Evolutionary conservation across 2,797 vertebrate genomes (phyloP).

Genomic region (Lepilemur septentrionalis): DNA sequence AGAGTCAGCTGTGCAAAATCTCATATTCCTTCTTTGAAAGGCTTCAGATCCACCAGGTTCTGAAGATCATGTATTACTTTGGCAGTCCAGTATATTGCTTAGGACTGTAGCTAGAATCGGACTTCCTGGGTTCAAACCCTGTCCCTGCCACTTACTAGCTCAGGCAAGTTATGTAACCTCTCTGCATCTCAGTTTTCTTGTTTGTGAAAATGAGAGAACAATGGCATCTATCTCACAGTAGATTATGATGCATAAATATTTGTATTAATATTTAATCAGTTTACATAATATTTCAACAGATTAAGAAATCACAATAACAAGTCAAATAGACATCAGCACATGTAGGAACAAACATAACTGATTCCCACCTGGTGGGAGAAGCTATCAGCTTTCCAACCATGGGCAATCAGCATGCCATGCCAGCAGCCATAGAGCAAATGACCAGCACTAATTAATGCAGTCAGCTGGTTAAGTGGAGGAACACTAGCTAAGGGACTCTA

Average conservation of each 20-base stretch:
- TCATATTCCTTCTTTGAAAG: neutral
- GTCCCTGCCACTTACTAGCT: neutral
- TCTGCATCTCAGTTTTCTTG: neutral
- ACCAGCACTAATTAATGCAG: neutral
- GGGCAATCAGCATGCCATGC: neutral
- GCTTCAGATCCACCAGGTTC: neutral
- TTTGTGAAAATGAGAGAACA: neutral
- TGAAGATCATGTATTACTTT: neutral
- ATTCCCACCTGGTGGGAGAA: neutral
- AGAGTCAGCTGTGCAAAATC: neutral
- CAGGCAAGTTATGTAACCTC: neutral
- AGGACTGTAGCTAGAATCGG: neutral
- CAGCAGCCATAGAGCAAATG: neutral
- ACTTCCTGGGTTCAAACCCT: neutral
- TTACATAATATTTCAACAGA: slow-evolving; percentile 23
- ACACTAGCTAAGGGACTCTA: neutral
- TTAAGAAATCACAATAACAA: slow-evolving; percentile 22
- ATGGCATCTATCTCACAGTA: neutral
- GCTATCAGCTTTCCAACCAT: neutral
- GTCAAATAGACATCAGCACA: neutral
- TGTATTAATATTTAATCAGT: neutral
- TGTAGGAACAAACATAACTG: neutral
- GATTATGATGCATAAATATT: neutral
- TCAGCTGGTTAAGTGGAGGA: neutral
- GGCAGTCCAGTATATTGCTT: neutral